These are phyloP conservation scores for Paratrypauchen microcephalus DNA, from an alignment of 2,797 vertebrate genomes.

Conservation along the genomic window DNA sequence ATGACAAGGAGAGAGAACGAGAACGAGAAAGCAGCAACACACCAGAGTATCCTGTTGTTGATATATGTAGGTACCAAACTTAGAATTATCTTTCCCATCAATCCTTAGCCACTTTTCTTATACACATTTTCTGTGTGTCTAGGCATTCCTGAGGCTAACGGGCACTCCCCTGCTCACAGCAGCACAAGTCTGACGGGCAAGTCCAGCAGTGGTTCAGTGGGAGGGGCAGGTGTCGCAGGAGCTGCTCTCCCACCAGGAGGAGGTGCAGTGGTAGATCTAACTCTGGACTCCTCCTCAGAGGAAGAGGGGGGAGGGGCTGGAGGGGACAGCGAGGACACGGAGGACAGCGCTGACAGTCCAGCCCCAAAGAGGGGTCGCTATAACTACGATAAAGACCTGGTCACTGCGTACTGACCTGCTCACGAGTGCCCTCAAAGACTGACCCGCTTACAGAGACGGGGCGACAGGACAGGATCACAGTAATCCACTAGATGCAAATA, in stretches of 20 bases:
- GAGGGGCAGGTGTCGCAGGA: constrained; percentile 63
- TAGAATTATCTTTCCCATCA: neutral
- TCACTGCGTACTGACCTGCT: constrained; percentile 92
- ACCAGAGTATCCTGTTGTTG: constrained; percentile 89
- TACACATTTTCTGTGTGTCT: constrained; percentile 18
- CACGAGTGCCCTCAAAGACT: constrained; percentile 67
- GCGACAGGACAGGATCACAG: constrained; percentile 67
- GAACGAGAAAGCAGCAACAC: constrained; percentile 88
- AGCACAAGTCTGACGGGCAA: constrained; percentile 80
- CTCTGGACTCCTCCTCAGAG: constrained; percentile 94
- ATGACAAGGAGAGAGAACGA: constrained; percentile 88
- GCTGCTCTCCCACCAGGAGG: constrained; percentile 63
- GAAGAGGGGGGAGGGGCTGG: constrained; percentile 86
- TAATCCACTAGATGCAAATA: constrained; percentile 66
- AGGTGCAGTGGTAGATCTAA: constrained; percentile 91
- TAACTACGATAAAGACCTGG: constrained; percentile 93
- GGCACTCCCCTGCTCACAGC: constrained; percentile 84
- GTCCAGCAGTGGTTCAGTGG: constrained; percentile 73
- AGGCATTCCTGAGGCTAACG: constrained; percentile 88
- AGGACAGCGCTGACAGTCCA: constrained; percentile 89
- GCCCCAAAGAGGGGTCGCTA: constrained; percentile 90
- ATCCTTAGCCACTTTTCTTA: neutral
- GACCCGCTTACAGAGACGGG: constrained; percentile 61
- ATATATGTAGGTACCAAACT: constrained; percentile 82
- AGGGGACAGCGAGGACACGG: constrained; percentile 94